Evolutionary conservation across 2,888 invertebrate species (phyloP).

Genomic region (Flabesymbios commensalis): DNA sequence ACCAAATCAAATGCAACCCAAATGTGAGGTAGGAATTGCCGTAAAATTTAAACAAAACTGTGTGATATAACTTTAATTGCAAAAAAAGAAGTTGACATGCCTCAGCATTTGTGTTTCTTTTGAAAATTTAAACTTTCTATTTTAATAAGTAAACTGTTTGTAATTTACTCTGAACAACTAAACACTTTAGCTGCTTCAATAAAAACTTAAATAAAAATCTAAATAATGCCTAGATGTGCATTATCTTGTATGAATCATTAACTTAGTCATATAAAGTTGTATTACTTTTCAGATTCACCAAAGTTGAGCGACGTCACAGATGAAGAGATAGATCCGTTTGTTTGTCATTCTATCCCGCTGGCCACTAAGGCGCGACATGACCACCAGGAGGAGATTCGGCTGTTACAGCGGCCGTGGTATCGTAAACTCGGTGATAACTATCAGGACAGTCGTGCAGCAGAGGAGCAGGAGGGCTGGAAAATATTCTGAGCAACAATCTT

Average conservation of each 20-base stretch:
- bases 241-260: neutral
- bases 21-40: too few relatives aligned
- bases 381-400: slow-evolving; percentile 48
- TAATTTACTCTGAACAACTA: too few relatives aligned
- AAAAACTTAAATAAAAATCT: too few relatives aligned
- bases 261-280: neutral
- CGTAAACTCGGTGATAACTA: slow-evolving; percentile 42
- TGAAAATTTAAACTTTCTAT: too few relatives aligned
- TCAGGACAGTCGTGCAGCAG: slow-evolving; percentile 21
- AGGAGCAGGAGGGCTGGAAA: slow-evolving; percentile 25
- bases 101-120: too few relatives aligned
- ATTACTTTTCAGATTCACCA: slow-evolving; percentile 56
- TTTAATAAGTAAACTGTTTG: too few relatives aligned
- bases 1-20: too few relatives aligned
- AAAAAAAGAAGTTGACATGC: too few relatives aligned
- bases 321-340: slow-evolving; percentile 50
- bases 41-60: too few relatives aligned
- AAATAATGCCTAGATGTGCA: too few relatives aligned
- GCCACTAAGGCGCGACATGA: slow-evolving; percentile 51
- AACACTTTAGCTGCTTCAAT: too few relatives aligned
- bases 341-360: slow-evolving; percentile 53
- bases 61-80: too few relatives aligned
- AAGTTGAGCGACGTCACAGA: slow-evolving; percentile 46
- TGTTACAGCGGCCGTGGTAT: slow-evolving; percentile 57
- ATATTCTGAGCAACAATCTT: slow-evolving; percentile 21